phyloP scores from a whole-genome alignment of 2,797 vertebrate species.

The Choloepus didactylus region DNA sequence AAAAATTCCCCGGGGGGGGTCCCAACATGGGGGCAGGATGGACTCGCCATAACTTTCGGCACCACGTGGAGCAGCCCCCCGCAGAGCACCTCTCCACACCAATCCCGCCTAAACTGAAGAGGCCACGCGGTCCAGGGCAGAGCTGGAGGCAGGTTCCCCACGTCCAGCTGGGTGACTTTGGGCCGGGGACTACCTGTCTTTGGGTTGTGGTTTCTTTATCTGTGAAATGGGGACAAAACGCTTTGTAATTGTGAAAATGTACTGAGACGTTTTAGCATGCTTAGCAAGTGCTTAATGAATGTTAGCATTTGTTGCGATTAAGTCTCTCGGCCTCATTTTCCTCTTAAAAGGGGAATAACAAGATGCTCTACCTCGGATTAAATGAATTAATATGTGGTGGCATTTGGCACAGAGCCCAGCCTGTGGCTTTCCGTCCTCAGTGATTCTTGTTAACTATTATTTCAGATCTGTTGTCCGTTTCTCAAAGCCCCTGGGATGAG shows the following conservation, averaged over 20 bases:
- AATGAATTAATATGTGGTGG: background rate
- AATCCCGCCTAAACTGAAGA: background rate
- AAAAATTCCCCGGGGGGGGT: background rate
- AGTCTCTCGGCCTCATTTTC: background rate
- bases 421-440: background rate
- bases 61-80: no score
- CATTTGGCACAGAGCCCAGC: background rate
- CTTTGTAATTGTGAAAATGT: background rate
- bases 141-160: fast-evolving
- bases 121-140: background rate
- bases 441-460: background rate
- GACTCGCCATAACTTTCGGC: no score
- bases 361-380: background rate
- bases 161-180: background rate
- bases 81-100: background rate
- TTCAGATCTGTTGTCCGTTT: background rate
- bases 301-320: background rate
- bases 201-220: background rate
- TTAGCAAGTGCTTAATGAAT: background rate
- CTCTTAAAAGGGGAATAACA: background rate
- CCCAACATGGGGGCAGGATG: background rate
- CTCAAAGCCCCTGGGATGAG: background rate
- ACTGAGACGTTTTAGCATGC: background rate
- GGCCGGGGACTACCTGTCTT: background rate
- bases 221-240: background rate